phyloP scores from a whole-genome alignment of 2,797 vertebrate genomes.

The Petrocephalus sullivani region DNA sequence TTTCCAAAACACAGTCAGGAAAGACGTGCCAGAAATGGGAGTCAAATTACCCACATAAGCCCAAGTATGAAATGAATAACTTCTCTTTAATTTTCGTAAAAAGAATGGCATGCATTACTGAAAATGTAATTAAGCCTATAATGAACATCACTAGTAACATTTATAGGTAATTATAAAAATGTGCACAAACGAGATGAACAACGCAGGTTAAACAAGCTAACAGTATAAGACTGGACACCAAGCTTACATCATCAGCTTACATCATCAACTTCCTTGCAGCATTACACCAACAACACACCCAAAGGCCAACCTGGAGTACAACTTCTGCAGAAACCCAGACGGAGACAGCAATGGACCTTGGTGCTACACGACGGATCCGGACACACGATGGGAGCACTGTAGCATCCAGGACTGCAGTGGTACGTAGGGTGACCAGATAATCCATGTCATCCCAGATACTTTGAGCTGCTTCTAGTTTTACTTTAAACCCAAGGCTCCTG shows the following conservation, averaged over 20 bases:
- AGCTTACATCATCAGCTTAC: background rate
- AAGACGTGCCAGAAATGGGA: constrained; percentile 77
- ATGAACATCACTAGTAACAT: background rate
- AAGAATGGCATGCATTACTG: background rate
- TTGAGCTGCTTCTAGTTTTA: no score
- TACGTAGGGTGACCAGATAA: constrained; percentile 34
- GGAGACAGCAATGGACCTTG: constrained; percentile 70
- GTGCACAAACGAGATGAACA: background rate
- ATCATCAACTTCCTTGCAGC: constrained; percentile 47
- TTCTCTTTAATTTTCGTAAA: background rate
- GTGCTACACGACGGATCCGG: constrained; percentile 81
- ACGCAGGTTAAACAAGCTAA: background rate
- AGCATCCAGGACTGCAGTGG: constrained; percentile 77
- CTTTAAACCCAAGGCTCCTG: no score
- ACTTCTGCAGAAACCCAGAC: constrained; percentile 91
- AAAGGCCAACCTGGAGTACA: constrained; percentile 70
- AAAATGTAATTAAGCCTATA: background rate
- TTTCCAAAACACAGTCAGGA: constrained; percentile 65
- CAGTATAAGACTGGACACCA: background rate
- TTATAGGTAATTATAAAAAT: background rate
- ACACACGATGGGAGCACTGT: constrained; percentile 75
- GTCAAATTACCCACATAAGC: constrained; percentile 62
- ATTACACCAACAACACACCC: constrained; percentile 59
- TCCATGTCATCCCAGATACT: no score
- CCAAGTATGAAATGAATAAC: constrained; percentile 66